A percentile compares a stretch with the other conserved stretches of the same genome.
These are phyloP conservation scores for Chrysogorgia sp. DNA, from an alignment of 92 coral and sea anemone species.

Conservation along the genomic window DNA sequence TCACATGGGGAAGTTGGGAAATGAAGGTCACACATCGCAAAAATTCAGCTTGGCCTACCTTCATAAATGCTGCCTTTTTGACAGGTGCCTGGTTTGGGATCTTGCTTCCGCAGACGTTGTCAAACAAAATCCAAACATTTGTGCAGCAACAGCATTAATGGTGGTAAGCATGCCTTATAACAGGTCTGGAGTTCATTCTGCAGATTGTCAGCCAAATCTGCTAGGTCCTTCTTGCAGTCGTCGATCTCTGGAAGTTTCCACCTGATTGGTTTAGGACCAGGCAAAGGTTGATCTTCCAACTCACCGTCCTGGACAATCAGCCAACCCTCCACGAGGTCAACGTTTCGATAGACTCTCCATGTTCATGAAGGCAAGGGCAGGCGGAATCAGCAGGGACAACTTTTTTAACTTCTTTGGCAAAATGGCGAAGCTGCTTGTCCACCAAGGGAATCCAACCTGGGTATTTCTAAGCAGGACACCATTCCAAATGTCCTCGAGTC, in stretches of 20 bases:
- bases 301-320: conserved; percentile 18
- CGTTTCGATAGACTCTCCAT: conserved; percentile 9
- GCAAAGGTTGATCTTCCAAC: neutral
- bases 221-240: conserved; percentile 12
- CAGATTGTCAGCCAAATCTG: conserved; percentile 5
- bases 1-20: conserved; percentile 12
- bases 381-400: neutral
- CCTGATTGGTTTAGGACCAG: neutral
- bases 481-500: conserved; percentile 11
- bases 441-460: conserved; percentile 22
- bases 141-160: conserved; percentile 8
- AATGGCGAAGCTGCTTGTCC: conserved; percentile 9
- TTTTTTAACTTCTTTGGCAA: conserved; percentile 9
- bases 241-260: neutral
- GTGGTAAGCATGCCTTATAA: neutral
- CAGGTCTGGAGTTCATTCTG: neutral
- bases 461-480: conserved; percentile 17
- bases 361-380: conserved; percentile 10
- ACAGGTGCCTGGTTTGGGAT: conserved; percentile 43
- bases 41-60: conserved; percentile 9
- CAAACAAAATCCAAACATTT: conserved; percentile 12
- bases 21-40: conserved; percentile 8
- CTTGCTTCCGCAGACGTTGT: conserved; percentile 14
- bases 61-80: conserved; percentile 47
- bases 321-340: conserved; percentile 1